These are phyloP conservation scores for Fringilla coelebs DNA, from an alignment of 2,797 vertebrate species.

Conservation along the genomic window DNA sequence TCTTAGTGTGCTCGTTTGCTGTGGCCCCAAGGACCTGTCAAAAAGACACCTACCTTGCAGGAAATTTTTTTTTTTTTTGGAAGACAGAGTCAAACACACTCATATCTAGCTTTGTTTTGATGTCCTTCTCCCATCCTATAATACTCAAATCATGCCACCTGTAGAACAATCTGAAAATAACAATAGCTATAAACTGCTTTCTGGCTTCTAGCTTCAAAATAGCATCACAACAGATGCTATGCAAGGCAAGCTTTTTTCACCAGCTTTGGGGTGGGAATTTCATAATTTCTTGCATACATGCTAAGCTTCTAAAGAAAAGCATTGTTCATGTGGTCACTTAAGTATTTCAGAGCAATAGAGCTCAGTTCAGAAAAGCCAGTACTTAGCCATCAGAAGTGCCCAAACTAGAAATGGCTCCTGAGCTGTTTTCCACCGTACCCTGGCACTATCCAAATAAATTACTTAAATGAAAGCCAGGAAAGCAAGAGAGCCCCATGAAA, in stretches of 20 bases:
- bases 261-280: neutral
- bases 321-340: neutral
- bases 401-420: neutral
- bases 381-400: neutral
- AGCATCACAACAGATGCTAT: neutral
- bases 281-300: neutral
- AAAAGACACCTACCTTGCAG: neutral
- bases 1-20: neutral
- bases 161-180: neutral
- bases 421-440: neutral
- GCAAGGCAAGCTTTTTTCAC: neutral
- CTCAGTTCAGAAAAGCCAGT: neutral
- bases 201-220: neutral
- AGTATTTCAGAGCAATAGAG: neutral
- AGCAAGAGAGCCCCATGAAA: neutral
- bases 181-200: neutral
- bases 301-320: neutral
- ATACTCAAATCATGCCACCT: neutral
- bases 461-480: neutral
- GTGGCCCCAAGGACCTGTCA: neutral
- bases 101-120: neutral
- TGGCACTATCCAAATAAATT: neutral
- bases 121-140: neutral
- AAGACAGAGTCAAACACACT: neutral
- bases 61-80: neutral